A percentile compares a stretch with the other conserved stretches of the same genome.
These are phyloP conservation scores for Podarcis lilfordi DNA, from an alignment of 2,797 vertebrate genomes.

Conservation along the genomic window DNA sequence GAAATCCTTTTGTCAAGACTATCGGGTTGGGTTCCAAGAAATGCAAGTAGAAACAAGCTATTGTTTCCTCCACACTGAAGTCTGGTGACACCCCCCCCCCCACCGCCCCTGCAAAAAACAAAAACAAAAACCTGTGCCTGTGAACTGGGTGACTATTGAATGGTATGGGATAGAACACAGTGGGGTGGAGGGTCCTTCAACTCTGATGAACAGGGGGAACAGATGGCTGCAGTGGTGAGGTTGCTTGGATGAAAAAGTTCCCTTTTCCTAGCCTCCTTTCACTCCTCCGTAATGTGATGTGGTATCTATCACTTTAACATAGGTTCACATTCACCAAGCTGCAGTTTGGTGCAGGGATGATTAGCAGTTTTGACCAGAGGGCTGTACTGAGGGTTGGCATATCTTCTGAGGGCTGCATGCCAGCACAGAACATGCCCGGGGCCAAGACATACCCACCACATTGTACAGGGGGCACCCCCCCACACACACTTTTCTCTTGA, in stretches of 20 bases:
- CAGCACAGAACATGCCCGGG: too few species aligned
- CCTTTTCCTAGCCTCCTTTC: not conserved
- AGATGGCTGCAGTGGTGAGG: not conserved
- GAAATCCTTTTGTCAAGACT: slow-evolving; percentile 13
- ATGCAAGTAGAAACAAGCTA: not conserved
- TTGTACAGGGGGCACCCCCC: too few species aligned
- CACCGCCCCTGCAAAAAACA: not conserved
- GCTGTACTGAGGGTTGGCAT: too few species aligned
- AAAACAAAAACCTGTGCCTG: too few species aligned
- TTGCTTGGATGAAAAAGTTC: not conserved
- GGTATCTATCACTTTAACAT: too few species aligned
- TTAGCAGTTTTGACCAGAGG: too few species aligned
- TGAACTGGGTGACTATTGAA: not conserved
- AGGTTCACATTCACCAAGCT: too few species aligned
- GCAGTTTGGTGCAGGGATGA: too few species aligned
- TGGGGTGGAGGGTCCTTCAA: not conserved
- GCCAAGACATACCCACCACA: too few species aligned
- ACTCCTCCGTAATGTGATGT: not conserved
- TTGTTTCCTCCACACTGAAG: not conserved
- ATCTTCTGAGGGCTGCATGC: too few species aligned
- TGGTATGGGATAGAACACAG: not conserved
- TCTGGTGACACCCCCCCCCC: too few species aligned
- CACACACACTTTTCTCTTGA: too few species aligned
- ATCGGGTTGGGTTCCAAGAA: not conserved
- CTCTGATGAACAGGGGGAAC: not conserved